A percentile compares a stretch with the other conserved stretches of the same genome.
These are phyloP conservation scores for Champsocephalus gunnari DNA, from an alignment of 2,797 vertebrate species.

Conservation along the genomic window DNA sequence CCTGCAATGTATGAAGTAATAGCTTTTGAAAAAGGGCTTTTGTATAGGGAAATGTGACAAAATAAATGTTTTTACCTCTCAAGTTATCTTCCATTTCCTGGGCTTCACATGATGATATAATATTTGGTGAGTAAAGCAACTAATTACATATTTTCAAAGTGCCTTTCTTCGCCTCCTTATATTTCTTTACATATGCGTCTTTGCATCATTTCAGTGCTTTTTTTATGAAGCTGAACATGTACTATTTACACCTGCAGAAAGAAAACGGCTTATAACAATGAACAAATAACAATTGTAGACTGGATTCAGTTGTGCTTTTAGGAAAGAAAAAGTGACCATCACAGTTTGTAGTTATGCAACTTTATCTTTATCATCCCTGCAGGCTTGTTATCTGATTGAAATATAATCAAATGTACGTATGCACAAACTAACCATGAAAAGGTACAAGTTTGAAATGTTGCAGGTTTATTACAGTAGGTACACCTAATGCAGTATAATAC, in stretches of 20 bases:
- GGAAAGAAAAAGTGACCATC: not conserved
- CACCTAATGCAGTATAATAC: not conserved
- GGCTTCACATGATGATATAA: constrained; percentile 11
- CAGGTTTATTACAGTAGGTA: not conserved
- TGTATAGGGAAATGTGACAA: constrained; percentile 93
- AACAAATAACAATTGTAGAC: not conserved
- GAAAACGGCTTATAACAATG: not conserved
- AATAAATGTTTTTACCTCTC: constrained; percentile 92
- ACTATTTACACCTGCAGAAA: not conserved
- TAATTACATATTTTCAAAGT: not conserved
- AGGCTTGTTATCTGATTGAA: constrained; percentile 6
- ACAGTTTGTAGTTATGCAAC: not conserved
- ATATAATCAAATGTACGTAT: constrained; percentile 9
- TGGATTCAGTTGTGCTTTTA: not conserved
- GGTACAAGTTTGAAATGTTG: not conserved
- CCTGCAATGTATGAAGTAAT: constrained; percentile 89
- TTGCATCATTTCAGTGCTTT: not conserved
- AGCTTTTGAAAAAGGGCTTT: constrained; percentile 89
- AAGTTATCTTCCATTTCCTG: constrained; percentile 35
- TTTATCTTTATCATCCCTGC: constrained; percentile 12
- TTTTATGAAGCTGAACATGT: not conserved
- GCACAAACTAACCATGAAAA: constrained; percentile 14
- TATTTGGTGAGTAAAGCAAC: not conserved
- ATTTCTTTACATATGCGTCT: not conserved
- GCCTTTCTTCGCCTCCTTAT: not conserved